These are phyloP conservation scores for Grantiella picta DNA, from an alignment of 2,113 vertebrate genomes.

Conservation along the genomic window DNA sequence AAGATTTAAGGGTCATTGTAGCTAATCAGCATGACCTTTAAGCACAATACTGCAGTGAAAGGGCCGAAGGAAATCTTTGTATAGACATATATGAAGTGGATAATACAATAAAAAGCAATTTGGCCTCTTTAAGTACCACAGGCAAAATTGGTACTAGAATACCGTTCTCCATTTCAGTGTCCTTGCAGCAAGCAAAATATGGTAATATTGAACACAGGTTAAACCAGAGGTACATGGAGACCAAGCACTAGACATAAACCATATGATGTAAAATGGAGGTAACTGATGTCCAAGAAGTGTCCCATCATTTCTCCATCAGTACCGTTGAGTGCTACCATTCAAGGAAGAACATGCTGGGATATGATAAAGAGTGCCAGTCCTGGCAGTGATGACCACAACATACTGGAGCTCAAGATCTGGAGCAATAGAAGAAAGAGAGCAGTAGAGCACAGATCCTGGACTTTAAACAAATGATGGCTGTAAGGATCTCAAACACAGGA, in stretches of 20 bases:
- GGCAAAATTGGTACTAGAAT: neutral
- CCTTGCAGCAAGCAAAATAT: accelerated
- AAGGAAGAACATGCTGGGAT: neutral
- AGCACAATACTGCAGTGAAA: neutral
- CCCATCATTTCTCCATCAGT: neutral
- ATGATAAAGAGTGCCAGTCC: neutral
- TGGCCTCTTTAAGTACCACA: neutral
- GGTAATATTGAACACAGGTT: neutral
- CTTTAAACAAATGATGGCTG: neutral
- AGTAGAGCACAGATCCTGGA: neutral
- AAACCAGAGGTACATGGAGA: neutral
- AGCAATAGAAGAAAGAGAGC: neutral
- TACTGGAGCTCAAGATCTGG: neutral
- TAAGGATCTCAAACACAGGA: neutral
- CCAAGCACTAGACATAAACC: neutral
- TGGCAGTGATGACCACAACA: accelerated
- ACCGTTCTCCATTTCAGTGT: neutral
- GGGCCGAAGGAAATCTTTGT: neutral
- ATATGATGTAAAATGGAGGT: neutral
- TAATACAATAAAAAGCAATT: accelerated
- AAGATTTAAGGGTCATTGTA: neutral
- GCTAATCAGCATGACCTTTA: neutral
- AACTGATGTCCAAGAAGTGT: neutral
- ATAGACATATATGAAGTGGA: neutral
- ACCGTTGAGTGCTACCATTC: accelerated